Conservation (phyloP, 1,140 invertebrate genomes). For the Stratiolaelaps scimitus region DNA sequence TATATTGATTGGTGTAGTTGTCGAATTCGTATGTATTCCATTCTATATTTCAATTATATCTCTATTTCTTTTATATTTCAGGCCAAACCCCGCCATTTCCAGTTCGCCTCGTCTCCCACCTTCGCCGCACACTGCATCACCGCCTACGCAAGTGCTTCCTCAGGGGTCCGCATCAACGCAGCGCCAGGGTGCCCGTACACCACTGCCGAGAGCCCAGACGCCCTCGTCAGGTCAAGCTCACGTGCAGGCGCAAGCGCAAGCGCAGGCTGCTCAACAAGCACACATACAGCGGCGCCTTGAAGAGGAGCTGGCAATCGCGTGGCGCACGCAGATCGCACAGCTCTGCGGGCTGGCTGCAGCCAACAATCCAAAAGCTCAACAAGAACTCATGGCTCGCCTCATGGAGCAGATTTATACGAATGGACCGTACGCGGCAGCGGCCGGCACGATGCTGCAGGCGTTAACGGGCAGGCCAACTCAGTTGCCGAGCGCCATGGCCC, state of each 20-base stretch:
- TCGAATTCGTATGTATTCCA: too few species aligned
- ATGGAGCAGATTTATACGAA: slow-evolving; percentile 24
- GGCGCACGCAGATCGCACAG: slow-evolving; percentile 1
- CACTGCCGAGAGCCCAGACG: too few species aligned
- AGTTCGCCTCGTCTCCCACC: slow-evolving; percentile 21
- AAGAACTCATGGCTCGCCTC: slow-evolving; percentile 23
- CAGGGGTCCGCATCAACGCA: slow-evolving; percentile 10
- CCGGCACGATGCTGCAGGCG: slow-evolving; percentile 8
- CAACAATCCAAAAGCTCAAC: neutral
- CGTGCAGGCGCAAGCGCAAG: slow-evolving; percentile 11
- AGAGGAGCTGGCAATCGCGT: neutral
- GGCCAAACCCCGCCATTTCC: slow-evolving; percentile 19
- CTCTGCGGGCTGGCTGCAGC: neutral
- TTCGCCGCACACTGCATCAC: slow-evolving; percentile 19
- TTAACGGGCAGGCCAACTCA: neutral
- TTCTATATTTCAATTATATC: too few species aligned
- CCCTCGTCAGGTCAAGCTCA: neutral
- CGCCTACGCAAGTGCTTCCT: slow-evolving; percentile 16
- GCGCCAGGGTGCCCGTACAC: neutral
- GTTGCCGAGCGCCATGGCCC: slow-evolving; percentile 16
- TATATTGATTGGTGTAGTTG: too few species aligned
- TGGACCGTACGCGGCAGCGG: slow-evolving; percentile 6
- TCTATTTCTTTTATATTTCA: slow-evolving; percentile 6
- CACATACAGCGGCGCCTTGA: neutral
- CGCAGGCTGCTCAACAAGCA: slow-evolving; percentile 10